Percentiles rank a stretch among this genome's conserved stretches.
phyloP scores from a whole-genome alignment of 2,888 invertebrate genomes.

The Rhagium mordax region DNA sequence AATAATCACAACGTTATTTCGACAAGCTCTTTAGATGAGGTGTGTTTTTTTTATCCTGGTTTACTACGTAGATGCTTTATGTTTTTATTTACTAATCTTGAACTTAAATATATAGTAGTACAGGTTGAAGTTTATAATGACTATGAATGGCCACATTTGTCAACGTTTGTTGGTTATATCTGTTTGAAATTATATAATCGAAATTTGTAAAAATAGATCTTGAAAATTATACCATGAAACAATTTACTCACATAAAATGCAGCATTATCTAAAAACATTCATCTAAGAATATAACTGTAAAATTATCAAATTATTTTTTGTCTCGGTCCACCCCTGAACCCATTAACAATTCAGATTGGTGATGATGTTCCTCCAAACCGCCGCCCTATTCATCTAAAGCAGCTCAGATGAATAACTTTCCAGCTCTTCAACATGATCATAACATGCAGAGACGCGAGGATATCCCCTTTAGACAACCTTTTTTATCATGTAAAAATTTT shows the following conservation, averaged over 20 bases:
- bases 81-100: no score
- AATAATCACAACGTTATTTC: no score
- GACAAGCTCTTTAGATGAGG: no score
- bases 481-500: constrained; percentile 67
- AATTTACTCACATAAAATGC: not conserved
- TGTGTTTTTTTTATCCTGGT: no score
- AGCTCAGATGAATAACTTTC: constrained; percentile 53
- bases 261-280: not conserved
- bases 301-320: constrained; percentile 47
- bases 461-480: constrained; percentile 64
- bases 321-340: constrained; percentile 58
- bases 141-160: no score
- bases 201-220: no score
- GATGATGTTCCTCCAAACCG: constrained; percentile 57
- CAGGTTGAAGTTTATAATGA: no score
- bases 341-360: constrained; percentile 69
- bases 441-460: constrained; percentile 58
- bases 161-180: no score
- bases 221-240: not conserved
- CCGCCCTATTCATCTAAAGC: constrained; percentile 40
- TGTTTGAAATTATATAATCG: no score
- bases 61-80: no score
- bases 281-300: constrained; percentile 37
- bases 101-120: no score
- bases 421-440: constrained; percentile 64